Evolutionary conservation across 2,113 vertebrate species (phyloP).

Genomic region (Festucalex cinctus): DNA sequence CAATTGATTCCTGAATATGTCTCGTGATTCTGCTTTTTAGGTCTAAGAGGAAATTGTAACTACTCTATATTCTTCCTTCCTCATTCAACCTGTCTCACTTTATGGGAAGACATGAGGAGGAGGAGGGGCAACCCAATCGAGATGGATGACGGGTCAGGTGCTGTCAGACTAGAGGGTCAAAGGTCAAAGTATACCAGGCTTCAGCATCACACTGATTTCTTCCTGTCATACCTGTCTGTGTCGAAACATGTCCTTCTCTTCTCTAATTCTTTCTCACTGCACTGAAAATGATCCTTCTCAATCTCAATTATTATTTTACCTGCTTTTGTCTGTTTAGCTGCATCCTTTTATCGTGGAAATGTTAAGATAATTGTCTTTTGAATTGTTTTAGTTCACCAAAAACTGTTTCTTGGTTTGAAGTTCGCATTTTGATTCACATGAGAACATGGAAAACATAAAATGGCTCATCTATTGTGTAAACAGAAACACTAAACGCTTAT

Average conservation of each 20-base stretch:
- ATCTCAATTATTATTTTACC: background rate
- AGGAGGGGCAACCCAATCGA: constrained; percentile 19
- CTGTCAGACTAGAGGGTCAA: constrained; percentile 45
- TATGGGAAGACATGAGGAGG: background rate
- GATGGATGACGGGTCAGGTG: constrained; percentile 50
- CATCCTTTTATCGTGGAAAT: background rate
- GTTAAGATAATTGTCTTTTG: background rate
- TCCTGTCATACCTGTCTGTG: constrained; percentile 26
- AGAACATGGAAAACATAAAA: background rate
- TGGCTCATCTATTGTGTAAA: background rate
- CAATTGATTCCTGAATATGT: background rate
- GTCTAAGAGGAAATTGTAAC: constrained; percentile 1
- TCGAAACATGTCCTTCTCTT: constrained; percentile 5
- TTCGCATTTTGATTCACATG: background rate
- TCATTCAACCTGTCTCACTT: constrained; percentile 1
- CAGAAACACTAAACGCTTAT: background rate
- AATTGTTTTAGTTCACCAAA: background rate
- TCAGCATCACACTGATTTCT: constrained; percentile 21
- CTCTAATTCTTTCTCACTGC: background rate
- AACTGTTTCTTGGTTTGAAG: background rate
- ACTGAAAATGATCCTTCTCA: background rate
- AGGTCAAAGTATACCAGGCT: constrained; percentile 46
- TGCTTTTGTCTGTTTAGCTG: background rate
- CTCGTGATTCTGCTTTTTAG: background rate
- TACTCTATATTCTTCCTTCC: background rate